A percentile compares a stretch with the other conserved stretches of the same genome.
Conservation (phyloP, 2,797 vertebrate species). For the Melanotaenia nigrans region DNA sequence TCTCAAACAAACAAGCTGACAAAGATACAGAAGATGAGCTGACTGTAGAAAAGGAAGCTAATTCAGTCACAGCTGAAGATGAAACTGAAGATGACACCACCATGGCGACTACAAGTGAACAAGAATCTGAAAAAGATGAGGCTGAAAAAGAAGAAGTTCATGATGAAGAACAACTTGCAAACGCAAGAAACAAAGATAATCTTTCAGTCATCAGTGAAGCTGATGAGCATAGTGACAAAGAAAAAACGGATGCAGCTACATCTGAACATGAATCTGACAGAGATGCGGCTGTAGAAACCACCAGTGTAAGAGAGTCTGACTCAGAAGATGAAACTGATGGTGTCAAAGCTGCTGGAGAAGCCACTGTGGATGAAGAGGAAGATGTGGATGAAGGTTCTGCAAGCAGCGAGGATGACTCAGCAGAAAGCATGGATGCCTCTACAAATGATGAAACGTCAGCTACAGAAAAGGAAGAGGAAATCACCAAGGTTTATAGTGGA, state of each 20-base stretch:
- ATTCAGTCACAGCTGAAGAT: not conserved
- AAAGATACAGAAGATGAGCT: conserved; percentile 30
- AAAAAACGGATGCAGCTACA: conserved; percentile 33
- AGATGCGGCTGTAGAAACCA: conserved; percentile 26
- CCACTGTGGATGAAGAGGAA: conserved; percentile 11
- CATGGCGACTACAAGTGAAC: not conserved
- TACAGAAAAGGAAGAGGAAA: conserved; percentile 40
- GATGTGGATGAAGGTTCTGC: conserved; percentile 19
- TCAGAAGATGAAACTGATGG: conserved; percentile 19
- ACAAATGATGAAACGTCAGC: conserved; percentile 21
- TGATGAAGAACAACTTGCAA: not conserved
- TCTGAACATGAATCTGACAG: conserved; percentile 50
- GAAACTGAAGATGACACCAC: conserved; percentile 10
- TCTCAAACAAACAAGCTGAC: conserved; percentile 7
- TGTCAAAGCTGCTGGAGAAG: conserved; percentile 5
- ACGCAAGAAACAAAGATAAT: not conserved
- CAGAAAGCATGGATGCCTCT: conserved; percentile 1
- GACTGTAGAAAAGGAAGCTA: conserved; percentile 15
- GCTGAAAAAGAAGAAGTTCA: conserved; percentile 27
- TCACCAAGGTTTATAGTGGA: not conserved
- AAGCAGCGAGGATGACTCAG: conserved; percentile 29
- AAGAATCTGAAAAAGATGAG: conserved; percentile 27
- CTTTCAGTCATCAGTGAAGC: conserved; percentile 23
- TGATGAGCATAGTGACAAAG: conserved; percentile 30
- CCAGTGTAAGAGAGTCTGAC: conserved; percentile 18